Percentiles rank a stretch among this genome's conserved stretches.
These are phyloP conservation scores for Ceratina japonica DNA, from an alignment of 1,140 invertebrate genomes.

Conservation along the genomic window DNA sequence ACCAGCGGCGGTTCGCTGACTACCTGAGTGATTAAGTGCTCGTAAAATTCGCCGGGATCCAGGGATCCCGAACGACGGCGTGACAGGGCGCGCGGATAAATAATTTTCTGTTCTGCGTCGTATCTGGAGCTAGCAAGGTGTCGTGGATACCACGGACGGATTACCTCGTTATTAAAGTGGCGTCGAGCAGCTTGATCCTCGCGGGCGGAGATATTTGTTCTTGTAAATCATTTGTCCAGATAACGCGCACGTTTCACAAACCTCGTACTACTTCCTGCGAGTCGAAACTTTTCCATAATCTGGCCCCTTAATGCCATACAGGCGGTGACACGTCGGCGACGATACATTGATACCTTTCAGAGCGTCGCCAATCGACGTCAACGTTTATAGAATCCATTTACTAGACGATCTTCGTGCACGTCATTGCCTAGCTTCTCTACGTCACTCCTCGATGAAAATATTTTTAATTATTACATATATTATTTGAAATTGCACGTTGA, in stretches of 20 bases:
- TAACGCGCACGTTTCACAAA: slow-evolving; percentile 67
- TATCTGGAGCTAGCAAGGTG: slow-evolving; percentile 46
- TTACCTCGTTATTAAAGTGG: slow-evolving; percentile 75
- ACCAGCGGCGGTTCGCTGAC: slow-evolving; percentile 40
- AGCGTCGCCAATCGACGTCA: too few species aligned
- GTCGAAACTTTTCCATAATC: slow-evolving; percentile 72
- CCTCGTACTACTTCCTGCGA: slow-evolving; percentile 56
- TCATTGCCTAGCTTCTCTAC: too few species aligned
- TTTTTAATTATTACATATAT: too few species aligned
- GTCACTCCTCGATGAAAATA: too few species aligned
- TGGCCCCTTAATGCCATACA: slow-evolving; percentile 54
- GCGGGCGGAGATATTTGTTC: slow-evolving; percentile 70
- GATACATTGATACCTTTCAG: not conserved
- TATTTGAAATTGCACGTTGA: too few species aligned
- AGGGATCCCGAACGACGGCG: slow-evolving; percentile 38
- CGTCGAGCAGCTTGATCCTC: slow-evolving; percentile 72
- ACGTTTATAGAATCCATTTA: too few species aligned
- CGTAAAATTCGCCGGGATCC: slow-evolving; percentile 67
- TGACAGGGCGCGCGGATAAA: slow-evolving; percentile 46
- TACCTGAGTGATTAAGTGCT: slow-evolving; percentile 72
- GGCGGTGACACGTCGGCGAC: not conserved
- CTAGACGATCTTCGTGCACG: too few species aligned
- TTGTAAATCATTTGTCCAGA: slow-evolving; percentile 77
- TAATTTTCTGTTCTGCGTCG: slow-evolving; percentile 43
- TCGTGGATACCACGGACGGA: slow-evolving; percentile 63